Evolutionary conservation across 2,888 invertebrate genomes (phyloP).

Genomic region (Plebejus argus): DNA sequence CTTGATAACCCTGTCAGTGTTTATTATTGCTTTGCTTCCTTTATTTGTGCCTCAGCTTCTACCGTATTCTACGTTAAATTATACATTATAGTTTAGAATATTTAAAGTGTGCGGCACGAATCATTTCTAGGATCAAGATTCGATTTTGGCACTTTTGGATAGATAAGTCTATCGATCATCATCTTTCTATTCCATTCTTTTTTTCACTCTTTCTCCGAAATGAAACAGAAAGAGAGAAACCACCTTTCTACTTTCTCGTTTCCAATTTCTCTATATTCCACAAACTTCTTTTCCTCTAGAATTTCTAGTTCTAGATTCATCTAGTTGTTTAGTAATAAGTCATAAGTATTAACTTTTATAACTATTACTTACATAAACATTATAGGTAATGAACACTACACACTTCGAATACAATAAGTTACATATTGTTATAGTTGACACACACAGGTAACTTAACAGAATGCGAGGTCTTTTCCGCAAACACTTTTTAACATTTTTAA

Average conservation of each 20-base stretch:
- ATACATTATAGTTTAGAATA: neutral
- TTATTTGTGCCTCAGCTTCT: neutral
- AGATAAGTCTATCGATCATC: neutral
- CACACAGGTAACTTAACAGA: neutral
- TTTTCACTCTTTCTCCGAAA: neutral
- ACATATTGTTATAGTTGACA: neutral
- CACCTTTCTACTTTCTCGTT: neutral
- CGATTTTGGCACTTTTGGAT: conserved; percentile 2
- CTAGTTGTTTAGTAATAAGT: neutral
- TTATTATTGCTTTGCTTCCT: neutral
- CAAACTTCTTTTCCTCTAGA: neutral
- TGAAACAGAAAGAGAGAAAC: neutral
- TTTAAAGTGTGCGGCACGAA: neutral
- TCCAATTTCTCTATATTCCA: neutral
- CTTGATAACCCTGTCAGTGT: neutral
- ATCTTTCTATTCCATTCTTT: neutral
- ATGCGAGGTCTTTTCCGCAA: neutral
- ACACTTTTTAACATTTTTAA: neutral
- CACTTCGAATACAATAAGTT: conserved; percentile 14
- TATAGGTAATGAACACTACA: conserved; percentile 13
- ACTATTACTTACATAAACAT: neutral
- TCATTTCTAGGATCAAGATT: neutral
- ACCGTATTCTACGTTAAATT: neutral
- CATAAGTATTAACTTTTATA: neutral
- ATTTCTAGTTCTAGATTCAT: neutral